phyloP scores from a whole-genome alignment of 2,113 vertebrate genomes.

The Hipposideros armiger region DNA sequence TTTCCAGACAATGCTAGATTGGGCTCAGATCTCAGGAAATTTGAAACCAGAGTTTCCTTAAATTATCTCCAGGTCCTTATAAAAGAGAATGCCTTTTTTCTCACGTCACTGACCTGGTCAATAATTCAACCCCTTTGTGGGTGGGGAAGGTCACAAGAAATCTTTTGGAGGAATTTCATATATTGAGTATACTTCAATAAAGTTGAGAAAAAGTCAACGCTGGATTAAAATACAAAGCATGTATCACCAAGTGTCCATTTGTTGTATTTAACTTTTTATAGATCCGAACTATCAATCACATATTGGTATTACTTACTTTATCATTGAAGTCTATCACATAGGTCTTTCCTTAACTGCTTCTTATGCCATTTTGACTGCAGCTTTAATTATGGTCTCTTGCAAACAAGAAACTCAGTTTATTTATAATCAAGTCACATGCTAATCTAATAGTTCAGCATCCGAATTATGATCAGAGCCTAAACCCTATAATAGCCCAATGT shows the following conservation, averaged over 20 bases:
- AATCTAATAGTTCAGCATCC: conserved; percentile 68
- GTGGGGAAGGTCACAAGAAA: not conserved
- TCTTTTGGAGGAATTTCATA: not conserved
- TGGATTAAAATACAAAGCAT: conserved; percentile 18
- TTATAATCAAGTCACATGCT: conserved; percentile 72
- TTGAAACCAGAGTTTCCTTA: not conserved
- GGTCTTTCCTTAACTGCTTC: conserved; percentile 58
- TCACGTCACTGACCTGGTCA: not conserved
- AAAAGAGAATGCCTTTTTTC: not conserved
- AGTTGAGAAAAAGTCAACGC: not conserved
- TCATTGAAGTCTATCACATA: not conserved
- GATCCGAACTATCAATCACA: not conserved
- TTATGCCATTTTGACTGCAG: conserved; percentile 51
- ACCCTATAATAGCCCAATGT: conserved; percentile 13
- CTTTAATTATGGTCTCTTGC: conserved; percentile 73
- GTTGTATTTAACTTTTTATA: not conserved
- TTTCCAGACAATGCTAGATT: not conserved
- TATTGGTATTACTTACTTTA: not conserved
- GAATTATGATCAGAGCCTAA: conserved; percentile 68
- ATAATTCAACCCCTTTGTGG: not conserved
- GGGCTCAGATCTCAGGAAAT: not conserved
- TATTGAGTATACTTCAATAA: not conserved
- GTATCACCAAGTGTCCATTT: not conserved
- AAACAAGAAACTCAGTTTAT: conserved; percentile 75
- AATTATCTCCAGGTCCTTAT: not conserved